Evolutionary conservation across 2,113 vertebrate species (phyloP).

Genomic region (Holacanthus passer): DNA sequence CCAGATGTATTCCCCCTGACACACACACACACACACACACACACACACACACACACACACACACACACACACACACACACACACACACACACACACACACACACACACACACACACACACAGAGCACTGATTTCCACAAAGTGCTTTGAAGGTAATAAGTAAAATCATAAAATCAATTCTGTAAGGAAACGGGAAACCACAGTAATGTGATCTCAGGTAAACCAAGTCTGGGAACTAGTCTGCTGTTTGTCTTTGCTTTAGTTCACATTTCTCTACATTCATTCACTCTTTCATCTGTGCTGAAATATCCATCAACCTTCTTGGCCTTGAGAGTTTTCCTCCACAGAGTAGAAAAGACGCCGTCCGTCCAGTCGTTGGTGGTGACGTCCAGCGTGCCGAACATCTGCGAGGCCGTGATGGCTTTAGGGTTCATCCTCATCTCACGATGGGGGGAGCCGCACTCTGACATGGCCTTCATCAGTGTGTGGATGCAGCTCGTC

Average conservation of each 20-base stretch:
- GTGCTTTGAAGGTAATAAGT: too few relatives aligned
- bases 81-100: conserved; percentile 32
- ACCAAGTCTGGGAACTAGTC: too few relatives aligned
- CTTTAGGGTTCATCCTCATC: conserved; percentile 93
- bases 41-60: conserved; percentile 38
- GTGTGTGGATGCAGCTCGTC: conserved; percentile 86
- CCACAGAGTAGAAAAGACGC: conserved; percentile 90
- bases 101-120: conserved; percentile 24
- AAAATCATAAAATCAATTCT: too few relatives aligned
- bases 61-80: too few relatives aligned
- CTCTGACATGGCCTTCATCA: conserved; percentile 90
- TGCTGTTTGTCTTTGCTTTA: not conserved
- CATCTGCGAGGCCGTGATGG: conserved; percentile 91
- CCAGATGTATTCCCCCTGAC: conserved; percentile 84
- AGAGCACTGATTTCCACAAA: too few relatives aligned
- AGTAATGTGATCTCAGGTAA: too few relatives aligned
- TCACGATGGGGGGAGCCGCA: conserved; percentile 88
- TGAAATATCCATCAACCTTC: conserved; percentile 80
- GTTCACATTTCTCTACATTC: not conserved
- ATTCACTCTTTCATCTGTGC: not conserved
- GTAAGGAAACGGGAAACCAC: too few relatives aligned
- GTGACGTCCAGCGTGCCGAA: conserved; percentile 90
- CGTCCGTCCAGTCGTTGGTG: conserved; percentile 93
- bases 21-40: conserved; percentile 37
- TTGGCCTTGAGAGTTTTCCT: conserved; percentile 90